phyloP scores from a whole-genome alignment of 2,113 vertebrate genomes.

The Antennarius striatus region DNA sequence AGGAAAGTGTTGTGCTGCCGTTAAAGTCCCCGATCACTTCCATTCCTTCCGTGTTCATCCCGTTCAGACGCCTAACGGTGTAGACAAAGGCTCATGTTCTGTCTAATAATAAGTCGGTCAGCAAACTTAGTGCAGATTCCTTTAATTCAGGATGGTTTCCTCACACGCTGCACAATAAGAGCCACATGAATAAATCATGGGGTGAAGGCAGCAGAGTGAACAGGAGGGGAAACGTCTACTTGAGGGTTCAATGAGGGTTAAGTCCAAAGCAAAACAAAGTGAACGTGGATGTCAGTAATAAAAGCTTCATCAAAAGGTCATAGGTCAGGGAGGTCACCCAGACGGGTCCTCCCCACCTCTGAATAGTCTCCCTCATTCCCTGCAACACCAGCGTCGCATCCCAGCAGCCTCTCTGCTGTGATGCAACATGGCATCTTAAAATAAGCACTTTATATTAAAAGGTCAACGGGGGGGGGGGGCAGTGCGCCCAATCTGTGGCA shows the following conservation, averaged over 20 bases:
- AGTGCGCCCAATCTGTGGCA: slow-evolving; percentile 34
- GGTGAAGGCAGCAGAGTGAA: slow-evolving; percentile 5
- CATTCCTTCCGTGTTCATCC: too few species aligned
- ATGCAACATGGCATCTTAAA: slow-evolving; percentile 77
- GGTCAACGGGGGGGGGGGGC: slow-evolving; percentile 69
- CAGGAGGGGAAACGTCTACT: not conserved
- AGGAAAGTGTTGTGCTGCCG: too few species aligned
- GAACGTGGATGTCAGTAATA: slow-evolving; percentile 63
- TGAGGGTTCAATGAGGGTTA: slow-evolving; percentile 54
- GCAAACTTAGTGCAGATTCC: not conserved
- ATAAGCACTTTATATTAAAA: slow-evolving; percentile 77
- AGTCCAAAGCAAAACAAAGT: slow-evolving; percentile 59
- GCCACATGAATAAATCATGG: not conserved
- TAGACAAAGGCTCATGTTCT: too few species aligned
- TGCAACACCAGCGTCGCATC: slow-evolving; percentile 54
- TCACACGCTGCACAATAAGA: not conserved
- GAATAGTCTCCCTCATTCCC: slow-evolving; percentile 61
- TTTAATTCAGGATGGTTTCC: not conserved
- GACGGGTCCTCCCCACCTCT: slow-evolving; percentile 63
- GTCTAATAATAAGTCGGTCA: too few species aligned
- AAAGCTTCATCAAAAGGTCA: slow-evolving; percentile 73
- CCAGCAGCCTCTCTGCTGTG: slow-evolving; percentile 52
- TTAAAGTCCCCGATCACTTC: too few species aligned
- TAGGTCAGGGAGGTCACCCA: slow-evolving; percentile 64
- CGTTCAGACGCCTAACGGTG: too few species aligned